phyloP scores from a whole-genome alignment of 2,113 vertebrate species.

The Percopsis transmontana region DNA sequence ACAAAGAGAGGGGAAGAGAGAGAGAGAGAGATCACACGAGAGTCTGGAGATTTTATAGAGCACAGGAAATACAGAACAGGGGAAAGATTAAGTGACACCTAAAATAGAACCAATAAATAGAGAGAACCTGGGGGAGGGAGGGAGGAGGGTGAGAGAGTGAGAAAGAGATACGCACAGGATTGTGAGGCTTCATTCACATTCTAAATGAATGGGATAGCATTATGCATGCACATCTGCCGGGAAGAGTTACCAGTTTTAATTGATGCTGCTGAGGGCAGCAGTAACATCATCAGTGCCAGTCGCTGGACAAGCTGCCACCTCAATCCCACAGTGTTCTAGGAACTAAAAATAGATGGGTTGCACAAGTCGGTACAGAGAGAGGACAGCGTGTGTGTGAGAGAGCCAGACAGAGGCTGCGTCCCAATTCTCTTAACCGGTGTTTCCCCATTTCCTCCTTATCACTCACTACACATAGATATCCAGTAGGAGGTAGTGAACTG shows the following conservation, averaged over 20 bases:
- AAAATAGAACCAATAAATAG: neutral
- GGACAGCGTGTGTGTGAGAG: neutral
- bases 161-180: neutral
- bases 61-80: neutral
- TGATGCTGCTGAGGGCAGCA: slow-evolving; percentile 29
- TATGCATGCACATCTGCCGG: neutral
- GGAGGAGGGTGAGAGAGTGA: neutral
- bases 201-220: too few species aligned
- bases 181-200: too few species aligned
- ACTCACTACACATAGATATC: too few species aligned
- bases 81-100: neutral
- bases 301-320: slow-evolving; percentile 25
- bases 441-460: too few species aligned
- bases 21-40: neutral
- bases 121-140: neutral
- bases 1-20: neutral
- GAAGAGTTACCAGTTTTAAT: slow-evolving; percentile 40
- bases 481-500: too few species aligned
- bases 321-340: slow-evolving; percentile 30
- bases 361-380: neutral
- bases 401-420: neutral
- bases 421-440: too few species aligned
- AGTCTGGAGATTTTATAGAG: neutral
- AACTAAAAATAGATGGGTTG: slow-evolving; percentile 49
- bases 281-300: slow-evolving; percentile 60